Base-by-base conservation (phyloP, 2,888 invertebrate species). In the Escarpia spicata region DNA sequence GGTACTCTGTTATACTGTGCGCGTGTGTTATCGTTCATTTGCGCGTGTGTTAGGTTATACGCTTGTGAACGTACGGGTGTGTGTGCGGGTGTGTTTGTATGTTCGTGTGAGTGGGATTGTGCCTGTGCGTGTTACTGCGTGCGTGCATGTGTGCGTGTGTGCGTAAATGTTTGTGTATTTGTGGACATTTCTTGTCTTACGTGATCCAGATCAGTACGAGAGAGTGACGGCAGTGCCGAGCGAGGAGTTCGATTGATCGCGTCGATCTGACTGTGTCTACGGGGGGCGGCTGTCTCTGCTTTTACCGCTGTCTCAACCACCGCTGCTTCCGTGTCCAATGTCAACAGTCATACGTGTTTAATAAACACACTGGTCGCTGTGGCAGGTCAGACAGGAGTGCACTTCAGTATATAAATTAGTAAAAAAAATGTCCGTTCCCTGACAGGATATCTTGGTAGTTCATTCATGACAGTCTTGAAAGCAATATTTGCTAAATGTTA, bases 251-350 rank as follows among this genome's bases (percentile, higher is more conserved):
- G 93, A 95, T 93, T 95, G 95, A 91, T 92, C 92, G 4, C 93
- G 93, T 0, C 93, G 93, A 26, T n/a, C 90, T 12, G 93, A 95
- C 91, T 95, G 95, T 0, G 92, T 94, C 8, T 94, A 95, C 92
- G 95, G 95, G 43, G 43, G 93, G 93, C 10, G 94, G 94, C n/a
- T 95, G 95, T 92, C 94, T 94, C 44, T 92, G 94, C 19, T 94
- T 94, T 92, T 94, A 94, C 58, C 92, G 93, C 90, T 95, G 95
- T 93, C 44, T 90, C 10, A 92, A 93, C 19, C 94, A 94, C 19
- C 93, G 93, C 26, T 92, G 94, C 31, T 93, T 93, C 15, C 92
- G 92, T 12, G 91, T 94, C 0, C 93, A 94, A 43, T 95, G 94
- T 89, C 90, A 91, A 10, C 91, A 91, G 43, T 93, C 94, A 1